Evolutionary conservation across 35 echinoderm and acorn worm genomes (phyloP), one percentile per base, ranked within the genome.

Genomic region (Holothuria glaberrima): DNA sequence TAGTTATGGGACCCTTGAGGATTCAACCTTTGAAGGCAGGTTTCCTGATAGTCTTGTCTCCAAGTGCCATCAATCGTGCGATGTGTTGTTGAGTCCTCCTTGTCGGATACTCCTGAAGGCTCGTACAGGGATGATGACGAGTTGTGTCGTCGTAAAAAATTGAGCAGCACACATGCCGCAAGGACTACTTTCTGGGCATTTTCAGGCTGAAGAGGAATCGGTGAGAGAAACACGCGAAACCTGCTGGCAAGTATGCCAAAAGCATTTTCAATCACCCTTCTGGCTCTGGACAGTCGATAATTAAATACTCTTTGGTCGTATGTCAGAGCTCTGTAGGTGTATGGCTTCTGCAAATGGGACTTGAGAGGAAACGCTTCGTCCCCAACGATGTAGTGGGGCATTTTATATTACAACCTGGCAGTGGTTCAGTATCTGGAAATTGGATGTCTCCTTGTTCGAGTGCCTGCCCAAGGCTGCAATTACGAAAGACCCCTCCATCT

Each of bases 201-300:
- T 27, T 72, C 17, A 21, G 69, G 69, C 29, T 72, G 69, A 16
- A 72, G 31, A 16, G 17, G 69, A 72, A 72, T 72, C 30, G 28
- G 0, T 35, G 28, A 0, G 0, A 0, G 76, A 28, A 1, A 92
- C 0, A 91, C 80, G 12, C 93, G 14, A 71, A 83, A 89, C 48
- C 75, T 88, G 7, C 69, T 73, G 19, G 90, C 90, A 6, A 95
- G 67, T 18, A n/a, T n/a, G n/a, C n/a, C n/a, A n/a, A n/a, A n/a
- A n/a, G n/a, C n/a, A n/a, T n/a, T n/a, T n/a, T n/a, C n/a, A n/a
- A n/a, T n/a, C n/a, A n/a, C n/a, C n/a, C n/a, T n/a, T n/a, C n/a
- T n/a, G n/a, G n/a, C n/a, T 19, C 90, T 45, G 3, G 89, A 92
- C 18, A 95, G 46, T 58, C 94, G 58, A 71, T 95, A 95, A 60